A percentile compares a stretch with the other conserved stretches of the same genome.
phyloP scores from a whole-genome alignment of 2,113 vertebrate genomes.

The Danionella cerebrum region DNA sequence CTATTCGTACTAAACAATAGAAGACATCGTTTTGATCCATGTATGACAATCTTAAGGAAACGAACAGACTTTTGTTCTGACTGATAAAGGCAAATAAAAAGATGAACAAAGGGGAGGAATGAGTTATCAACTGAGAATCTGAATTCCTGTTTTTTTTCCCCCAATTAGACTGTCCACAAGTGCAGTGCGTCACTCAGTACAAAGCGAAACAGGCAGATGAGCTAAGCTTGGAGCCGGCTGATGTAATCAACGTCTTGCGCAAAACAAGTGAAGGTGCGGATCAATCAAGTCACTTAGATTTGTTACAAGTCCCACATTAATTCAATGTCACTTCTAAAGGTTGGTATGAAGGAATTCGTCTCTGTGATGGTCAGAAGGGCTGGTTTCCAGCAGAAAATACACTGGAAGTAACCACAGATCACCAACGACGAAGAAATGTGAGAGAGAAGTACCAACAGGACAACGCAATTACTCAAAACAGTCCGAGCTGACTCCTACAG shows the following conservation, averaged over 20 bases:
- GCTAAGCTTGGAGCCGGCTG: slow-evolving; percentile 48
- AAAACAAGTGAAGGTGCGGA: slow-evolving; percentile 65
- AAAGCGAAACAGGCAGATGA: slow-evolving; percentile 55
- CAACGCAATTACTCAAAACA: slow-evolving; percentile 44
- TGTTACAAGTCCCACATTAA: background rate
- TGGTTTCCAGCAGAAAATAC: slow-evolving; percentile 63
- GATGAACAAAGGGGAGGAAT: too few relatives aligned
- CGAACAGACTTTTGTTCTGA: too few relatives aligned
- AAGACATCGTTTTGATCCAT: too few relatives aligned
- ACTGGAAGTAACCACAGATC: slow-evolving; percentile 69
- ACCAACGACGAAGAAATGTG: slow-evolving; percentile 63
- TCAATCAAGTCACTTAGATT: background rate
- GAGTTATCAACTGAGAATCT: background rate
- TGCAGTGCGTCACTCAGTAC: slow-evolving; percentile 58
- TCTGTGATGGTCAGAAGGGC: slow-evolving; percentile 52
- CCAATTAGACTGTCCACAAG: slow-evolving; percentile 67
- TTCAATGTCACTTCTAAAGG: slow-evolving; percentile 40
- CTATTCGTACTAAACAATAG: too few relatives aligned
- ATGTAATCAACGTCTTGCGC: slow-evolving; percentile 55
- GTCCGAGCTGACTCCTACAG: background rate
- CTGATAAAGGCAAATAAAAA: too few relatives aligned
- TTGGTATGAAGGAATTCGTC: slow-evolving; percentile 66
- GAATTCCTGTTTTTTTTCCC: background rate
- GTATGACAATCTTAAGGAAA: too few relatives aligned
- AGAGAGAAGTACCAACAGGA: slow-evolving; percentile 58